Base-by-base conservation (phyloP, 1,140 invertebrate genomes). In the Pantala flavescens region DNA sequence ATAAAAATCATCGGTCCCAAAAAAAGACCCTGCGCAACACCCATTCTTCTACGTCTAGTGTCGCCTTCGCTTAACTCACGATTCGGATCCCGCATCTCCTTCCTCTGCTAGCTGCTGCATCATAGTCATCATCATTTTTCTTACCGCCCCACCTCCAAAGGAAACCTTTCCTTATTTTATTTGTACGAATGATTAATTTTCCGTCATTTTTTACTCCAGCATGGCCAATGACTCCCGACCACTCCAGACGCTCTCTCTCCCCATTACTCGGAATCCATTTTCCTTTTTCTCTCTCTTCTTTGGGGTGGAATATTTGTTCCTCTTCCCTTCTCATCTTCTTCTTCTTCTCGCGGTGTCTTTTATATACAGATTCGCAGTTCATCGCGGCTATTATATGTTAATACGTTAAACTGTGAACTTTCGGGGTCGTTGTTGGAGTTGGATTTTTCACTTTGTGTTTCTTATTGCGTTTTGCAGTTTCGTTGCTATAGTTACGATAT, bases 171-270 rank as follows among this genome's bases (percentile, higher is more conserved):
- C 49, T 63, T 12, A 63, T 63, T 63, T 63, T 63, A 63, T 63
- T 63, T 63, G 49, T 63, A 63, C 49, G 49, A 63, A 63, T 63
- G 49, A 63, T 63, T 63, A 63, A 63, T 63, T 63, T 21, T 63
- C 49, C n/a, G n/a, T 63, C 49, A 63, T 63, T 63, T 63, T 63
- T 63, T 21, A 63, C 49, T 21, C 16, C 49, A 3, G 49, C 49
- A 21, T 63, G 49, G 49, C 49, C 49, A 63, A 63, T 63, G 49
- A 63, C 49, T 63, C n/a, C 49, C 49, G 12, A 21, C 49, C 49
- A 12, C 49, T 63, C 28, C 28, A 2, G 28, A 5, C 28, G 2
- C 28, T 36, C 28, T 36, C 28, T 36, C 28, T 36, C 28, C 28
- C 28, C 28, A 36, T 36, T 36, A 36, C 28, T 36, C 9, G 28